These are phyloP conservation scores for Hyperopisus bebe DNA, from an alignment of 2,113 vertebrate species.

Conservation along the genomic window DNA sequence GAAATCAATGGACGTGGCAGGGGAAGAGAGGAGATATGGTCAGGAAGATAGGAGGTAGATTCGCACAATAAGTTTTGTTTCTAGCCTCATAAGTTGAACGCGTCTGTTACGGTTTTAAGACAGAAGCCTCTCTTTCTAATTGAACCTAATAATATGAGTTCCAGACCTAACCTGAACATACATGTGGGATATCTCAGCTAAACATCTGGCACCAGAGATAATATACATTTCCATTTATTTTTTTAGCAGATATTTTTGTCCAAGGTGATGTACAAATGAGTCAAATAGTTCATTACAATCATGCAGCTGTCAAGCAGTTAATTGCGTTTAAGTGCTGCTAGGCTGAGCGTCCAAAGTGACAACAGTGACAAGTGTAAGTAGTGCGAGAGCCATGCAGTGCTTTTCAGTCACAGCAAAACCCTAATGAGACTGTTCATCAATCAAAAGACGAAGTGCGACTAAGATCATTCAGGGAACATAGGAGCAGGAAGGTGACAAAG, in stretches of 20 bases:
- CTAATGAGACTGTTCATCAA: not conserved
- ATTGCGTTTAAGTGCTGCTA: not conserved
- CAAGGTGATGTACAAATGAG: not conserved
- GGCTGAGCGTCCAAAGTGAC: not conserved
- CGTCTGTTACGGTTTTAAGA: not conserved
- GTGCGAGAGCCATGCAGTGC: not conserved
- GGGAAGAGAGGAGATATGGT: not conserved
- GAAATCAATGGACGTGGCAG: not conserved
- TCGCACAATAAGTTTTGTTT: not conserved
- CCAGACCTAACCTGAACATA: not conserved
- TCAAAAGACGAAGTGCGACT: not conserved
- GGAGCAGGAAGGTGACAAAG: not conserved
- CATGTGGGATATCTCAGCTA: not conserved
- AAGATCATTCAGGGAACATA: not conserved
- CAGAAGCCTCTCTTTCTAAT: not conserved
- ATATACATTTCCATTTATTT: not conserved
- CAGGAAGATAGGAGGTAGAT: not conserved
- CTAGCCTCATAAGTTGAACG: not conserved
- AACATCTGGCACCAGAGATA: not conserved
- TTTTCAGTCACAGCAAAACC: not conserved
- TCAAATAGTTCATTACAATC: not conserved
- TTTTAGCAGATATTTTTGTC: not conserved
- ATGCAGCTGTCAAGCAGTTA: not conserved
- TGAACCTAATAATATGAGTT: not conserved
- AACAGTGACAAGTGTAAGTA: not conserved